Conservation (phyloP, 1,140 invertebrate genomes). For the Zaprionus davidi region DNA sequence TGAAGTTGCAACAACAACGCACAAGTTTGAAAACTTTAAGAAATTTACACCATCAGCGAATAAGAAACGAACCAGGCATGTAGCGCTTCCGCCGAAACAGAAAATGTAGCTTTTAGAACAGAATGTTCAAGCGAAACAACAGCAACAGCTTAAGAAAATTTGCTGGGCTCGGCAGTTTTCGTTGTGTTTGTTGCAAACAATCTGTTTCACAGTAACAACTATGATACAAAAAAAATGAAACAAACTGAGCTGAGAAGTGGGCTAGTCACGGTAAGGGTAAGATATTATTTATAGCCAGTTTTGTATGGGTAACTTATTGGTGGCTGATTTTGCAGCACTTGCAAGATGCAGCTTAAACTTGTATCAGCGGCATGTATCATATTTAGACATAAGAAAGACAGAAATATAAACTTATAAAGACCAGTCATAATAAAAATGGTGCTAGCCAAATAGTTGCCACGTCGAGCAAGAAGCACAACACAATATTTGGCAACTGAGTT, state of each 20-base stretch:
- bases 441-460: constrained; percentile 38
- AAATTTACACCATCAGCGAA: constrained; percentile 83
- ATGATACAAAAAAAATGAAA: constrained; percentile 68
- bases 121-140: constrained; percentile 49
- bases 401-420: constrained; percentile 79
- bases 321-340: constrained; percentile 37
- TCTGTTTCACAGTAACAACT: constrained; percentile 73
- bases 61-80: constrained; percentile 59
- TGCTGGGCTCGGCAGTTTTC: constrained; percentile 68
- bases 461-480: constrained; percentile 45
- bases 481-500: constrained; percentile 77
- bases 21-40: constrained; percentile 76
- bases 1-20: constrained; percentile 56
- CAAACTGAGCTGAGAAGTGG: constrained; percentile 52
- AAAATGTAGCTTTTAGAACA: constrained; percentile 37
- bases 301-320: constrained; percentile 33
- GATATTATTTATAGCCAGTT: constrained; percentile 44
- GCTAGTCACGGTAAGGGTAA: constrained; percentile 58
- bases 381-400: constrained; percentile 75
- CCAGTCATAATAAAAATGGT: constrained; percentile 33
- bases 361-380: constrained; percentile 65
- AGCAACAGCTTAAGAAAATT: constrained; percentile 70
- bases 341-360: constrained; percentile 39
- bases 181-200: constrained; percentile 71
- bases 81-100: constrained; percentile 51